Evolutionary conservation across 2,888 invertebrate species (phyloP).

Genomic region (Apotomis capreana): DNA sequence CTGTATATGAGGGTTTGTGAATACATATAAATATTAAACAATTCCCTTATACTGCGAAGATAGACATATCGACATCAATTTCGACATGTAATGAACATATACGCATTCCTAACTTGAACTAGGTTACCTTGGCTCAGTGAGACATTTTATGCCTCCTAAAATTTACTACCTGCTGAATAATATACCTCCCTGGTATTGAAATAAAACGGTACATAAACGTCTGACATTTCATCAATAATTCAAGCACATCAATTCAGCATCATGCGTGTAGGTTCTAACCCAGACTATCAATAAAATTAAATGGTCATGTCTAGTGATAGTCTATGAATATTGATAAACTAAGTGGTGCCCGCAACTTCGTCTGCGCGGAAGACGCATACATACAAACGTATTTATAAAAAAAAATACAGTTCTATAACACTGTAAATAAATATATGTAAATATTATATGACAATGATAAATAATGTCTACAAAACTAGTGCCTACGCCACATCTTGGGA

Average conservation of each 20-base stretch:
- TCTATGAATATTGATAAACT: background rate
- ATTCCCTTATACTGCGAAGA: constrained; percentile 5
- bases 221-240: constrained; percentile 29
- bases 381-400: no score
- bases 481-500: no score
- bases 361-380: no score
- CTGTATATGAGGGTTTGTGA: constrained; percentile 1
- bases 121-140: constrained; percentile 1
- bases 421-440: no score
- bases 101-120: background rate
- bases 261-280: constrained; percentile 13
- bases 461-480: no score
- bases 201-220: constrained; percentile 18
- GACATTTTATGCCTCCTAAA: constrained; percentile 26
- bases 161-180: constrained; percentile 19
- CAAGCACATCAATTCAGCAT: constrained; percentile 26
- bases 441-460: no score
- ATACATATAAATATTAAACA: constrained; percentile 13
- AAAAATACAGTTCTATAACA: no score
- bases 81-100: constrained; percentile 18
- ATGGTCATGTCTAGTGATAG: background rate
- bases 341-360: no score
- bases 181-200: constrained; percentile 23
- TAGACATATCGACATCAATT: constrained; percentile 16
- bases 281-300: background rate